Evolutionary conservation across 2,888 invertebrate species (phyloP), one percentile per base, ranked within the genome.

Genomic region (Zeuzera pyrina): DNA sequence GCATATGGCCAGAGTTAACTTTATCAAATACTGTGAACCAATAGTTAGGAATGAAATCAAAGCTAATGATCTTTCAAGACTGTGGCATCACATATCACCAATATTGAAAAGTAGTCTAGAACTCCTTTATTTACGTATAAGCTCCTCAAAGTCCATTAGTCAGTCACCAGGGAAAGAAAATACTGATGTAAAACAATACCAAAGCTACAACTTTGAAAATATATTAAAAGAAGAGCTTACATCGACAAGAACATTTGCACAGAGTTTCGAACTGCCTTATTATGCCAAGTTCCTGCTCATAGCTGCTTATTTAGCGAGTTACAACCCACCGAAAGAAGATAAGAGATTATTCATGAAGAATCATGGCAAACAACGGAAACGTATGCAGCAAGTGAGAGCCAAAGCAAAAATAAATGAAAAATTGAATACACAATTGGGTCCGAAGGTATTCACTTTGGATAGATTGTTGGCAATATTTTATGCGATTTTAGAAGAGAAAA

Each of bases 281-380:
- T 96, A 94, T 69, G 92, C 94, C 0, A 97, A 97, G 68, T 96
- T 88, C 64, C 83, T 97, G 19, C 77, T 97, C 2, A 92, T 97
- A 14, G 94, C 97, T 4, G 92, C 95, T 1, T 97, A 94, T 62
- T 78, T 97, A 38, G 97, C 97, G 0, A 97, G 97, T 16, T 94
- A 96, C 64, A 97, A 97, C 68, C 93, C 96, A 1, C 88, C 92
- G 0, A 93, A 92, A 48, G 91, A 93, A 45, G 97, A 97, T 61
- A 94, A 92, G 56, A 81, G 92, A 28, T 78, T 97, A 26, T 97
- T 95, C 63, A 88, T 94, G 67, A 95, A 95, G 71, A 71, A 89
- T 47, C 90, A 90, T 45, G 90, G 88, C 0, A 92, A 91, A 53
- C 89, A 88, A 48, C 86, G 85, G n/a, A 92, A 91, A 48, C 83